A percentile compares a stretch with the other conserved stretches of the same genome.
phyloP scores from a whole-genome alignment of 2,888 invertebrate genomes.

The Mactromeris polynyma region DNA sequence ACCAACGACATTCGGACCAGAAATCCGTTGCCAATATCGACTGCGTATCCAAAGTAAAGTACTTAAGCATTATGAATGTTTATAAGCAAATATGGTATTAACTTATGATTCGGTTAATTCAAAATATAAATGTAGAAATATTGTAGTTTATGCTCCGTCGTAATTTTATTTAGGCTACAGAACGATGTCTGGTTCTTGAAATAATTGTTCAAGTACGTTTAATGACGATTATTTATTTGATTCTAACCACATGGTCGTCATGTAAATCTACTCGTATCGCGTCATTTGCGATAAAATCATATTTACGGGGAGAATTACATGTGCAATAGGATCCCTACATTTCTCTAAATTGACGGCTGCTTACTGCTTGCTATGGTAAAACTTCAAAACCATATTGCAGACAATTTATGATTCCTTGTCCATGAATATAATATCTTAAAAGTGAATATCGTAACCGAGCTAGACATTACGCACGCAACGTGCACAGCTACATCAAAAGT shows the following conservation, averaged over 20 bases:
- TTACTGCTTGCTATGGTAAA: not conserved
- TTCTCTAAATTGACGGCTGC: not conserved
- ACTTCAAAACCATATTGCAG: not conserved
- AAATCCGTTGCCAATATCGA: too few relatives aligned
- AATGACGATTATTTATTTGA: not conserved
- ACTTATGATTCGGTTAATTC: not conserved
- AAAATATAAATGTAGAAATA: not conserved
- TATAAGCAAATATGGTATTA: not conserved
- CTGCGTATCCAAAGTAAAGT: too few relatives aligned
- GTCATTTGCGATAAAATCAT: constrained; percentile 15
- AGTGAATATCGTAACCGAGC: not conserved
- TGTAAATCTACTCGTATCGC: not conserved
- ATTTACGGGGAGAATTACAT: not conserved
- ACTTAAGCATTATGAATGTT: too few relatives aligned
- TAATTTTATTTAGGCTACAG: constrained; percentile 3
- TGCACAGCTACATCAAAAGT: not conserved
- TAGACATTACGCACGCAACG: not conserved
- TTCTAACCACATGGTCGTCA: not conserved
- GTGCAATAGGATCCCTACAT: not conserved
- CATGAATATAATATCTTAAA: too few relatives aligned
- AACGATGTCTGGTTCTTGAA: not conserved
- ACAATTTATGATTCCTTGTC: not conserved
- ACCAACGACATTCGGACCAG: too few relatives aligned
- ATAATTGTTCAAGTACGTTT: not conserved
- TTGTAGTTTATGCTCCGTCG: not conserved